Base-by-base conservation (phyloP, 2,888 invertebrate species). In the Drosophila histrio region DNA sequence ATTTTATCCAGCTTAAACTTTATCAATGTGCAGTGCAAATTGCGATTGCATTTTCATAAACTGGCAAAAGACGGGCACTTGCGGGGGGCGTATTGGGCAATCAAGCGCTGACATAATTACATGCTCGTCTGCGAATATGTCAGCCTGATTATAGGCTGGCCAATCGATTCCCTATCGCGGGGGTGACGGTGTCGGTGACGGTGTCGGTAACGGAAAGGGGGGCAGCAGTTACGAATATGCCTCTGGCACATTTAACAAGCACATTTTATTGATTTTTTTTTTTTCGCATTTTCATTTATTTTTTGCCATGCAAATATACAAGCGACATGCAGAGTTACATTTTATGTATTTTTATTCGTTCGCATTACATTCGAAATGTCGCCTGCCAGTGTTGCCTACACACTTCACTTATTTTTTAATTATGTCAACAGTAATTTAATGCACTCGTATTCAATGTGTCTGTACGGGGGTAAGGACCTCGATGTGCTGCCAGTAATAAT, bases 371-470 rank as follows among this genome's bases (percentile, higher is more conserved):
- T 9, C 21, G 19, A 32, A 66, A 58, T 49, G 56, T 22, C 49
- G 24, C 21, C 19, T 34, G 64, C 9, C 59, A 47, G 43, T 11
- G 46, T 32, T 60, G 63, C 63, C 68, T 75, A 59, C 53, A 57
- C 73, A 56, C 54, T 65, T 64, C 62, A 72, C 47, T 62, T 53
- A 41, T 47, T 61, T 67, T 74, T 77, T 71, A 77, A 70, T 77
- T 72, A 79, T 70, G 75, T 81, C 77, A 83, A 83, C 83, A 83
- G 75, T 79, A 77, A 79, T 83, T 83, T 80, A 77, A 82, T 82
- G 79, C 74, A 79, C 79, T 82, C 71, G 39, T n/a, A 7, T 57
- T 36, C 47, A 39, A 24, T 47, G 32, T 52, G 50, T 58, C 52
- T 15, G 22, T 22, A 26, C 11, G 38, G 11, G n/a, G 19, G 38